These are phyloP conservation scores for Macrochelys suwanniensis DNA, from an alignment of 2,797 vertebrate species.

Conservation along the genomic window DNA sequence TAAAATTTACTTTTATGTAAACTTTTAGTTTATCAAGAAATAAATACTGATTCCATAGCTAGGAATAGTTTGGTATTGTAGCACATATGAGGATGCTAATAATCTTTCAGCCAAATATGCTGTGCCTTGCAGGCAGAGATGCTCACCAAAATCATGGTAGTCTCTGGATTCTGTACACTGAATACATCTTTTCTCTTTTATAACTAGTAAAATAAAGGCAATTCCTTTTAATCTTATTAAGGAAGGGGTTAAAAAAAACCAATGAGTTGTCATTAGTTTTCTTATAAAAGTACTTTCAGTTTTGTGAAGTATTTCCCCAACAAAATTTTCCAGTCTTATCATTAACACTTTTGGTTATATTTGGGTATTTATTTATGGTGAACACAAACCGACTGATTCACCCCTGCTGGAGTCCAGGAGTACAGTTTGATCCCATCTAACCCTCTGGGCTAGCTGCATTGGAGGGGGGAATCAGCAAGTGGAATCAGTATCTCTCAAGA, in stretches of 20 bases:
- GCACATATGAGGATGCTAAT: background rate
- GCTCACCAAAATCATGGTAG: background rate
- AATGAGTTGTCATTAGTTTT: background rate
- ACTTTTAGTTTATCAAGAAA: background rate
- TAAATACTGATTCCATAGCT: background rate
- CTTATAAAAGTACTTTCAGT: background rate
- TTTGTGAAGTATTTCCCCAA: background rate
- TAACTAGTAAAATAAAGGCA: background rate
- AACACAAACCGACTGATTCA: background rate
- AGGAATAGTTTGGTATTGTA: background rate
- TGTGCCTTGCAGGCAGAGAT: background rate
- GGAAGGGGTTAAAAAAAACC: background rate
- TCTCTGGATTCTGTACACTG: background rate
- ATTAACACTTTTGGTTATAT: rapidly evolving
- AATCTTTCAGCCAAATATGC: background rate
- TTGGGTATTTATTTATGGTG: background rate
- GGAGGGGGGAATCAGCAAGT: background rate
- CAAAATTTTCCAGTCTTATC: background rate
- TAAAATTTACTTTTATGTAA: background rate
- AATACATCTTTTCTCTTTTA: background rate
- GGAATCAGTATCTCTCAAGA: no score
- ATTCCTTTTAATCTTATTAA: background rate
- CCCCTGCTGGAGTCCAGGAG: background rate
- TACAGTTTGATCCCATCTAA: background rate
- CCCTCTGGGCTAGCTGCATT: background rate